These are phyloP conservation scores for Corythaixoides concolor DNA, from an alignment of 2,113 vertebrate species.

Conservation along the genomic window DNA sequence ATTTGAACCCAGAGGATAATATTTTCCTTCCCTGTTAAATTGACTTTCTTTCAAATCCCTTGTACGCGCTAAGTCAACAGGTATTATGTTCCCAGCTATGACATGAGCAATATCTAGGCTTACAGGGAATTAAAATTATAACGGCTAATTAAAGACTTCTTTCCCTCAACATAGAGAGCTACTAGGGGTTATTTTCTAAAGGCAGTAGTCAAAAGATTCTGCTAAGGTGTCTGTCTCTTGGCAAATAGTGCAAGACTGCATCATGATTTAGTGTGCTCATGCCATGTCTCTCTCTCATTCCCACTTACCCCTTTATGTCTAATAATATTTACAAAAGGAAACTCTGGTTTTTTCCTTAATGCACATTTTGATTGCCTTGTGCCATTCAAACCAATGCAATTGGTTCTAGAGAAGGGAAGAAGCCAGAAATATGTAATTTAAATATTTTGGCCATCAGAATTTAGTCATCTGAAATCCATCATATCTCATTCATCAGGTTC, in stretches of 20 bases:
- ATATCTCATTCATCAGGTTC: not conserved
- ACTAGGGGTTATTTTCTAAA: not conserved
- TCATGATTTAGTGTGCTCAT: not conserved
- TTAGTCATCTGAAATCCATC: not conserved
- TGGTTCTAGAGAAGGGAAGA: not conserved
- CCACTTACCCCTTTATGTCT: not conserved
- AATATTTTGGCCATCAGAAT: not conserved
- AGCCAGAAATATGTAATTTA: not conserved
- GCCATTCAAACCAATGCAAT: not conserved
- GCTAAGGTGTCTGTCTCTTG: not conserved
- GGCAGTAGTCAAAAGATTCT: not conserved
- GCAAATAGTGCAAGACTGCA: not conserved
- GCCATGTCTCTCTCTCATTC: not conserved
- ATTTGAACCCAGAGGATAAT: not conserved
- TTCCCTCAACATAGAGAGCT: not conserved
- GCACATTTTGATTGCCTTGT: not conserved
- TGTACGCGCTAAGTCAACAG: not conserved
- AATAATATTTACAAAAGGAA: not conserved
- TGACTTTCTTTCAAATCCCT: not conserved
- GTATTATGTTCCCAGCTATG: not conserved
- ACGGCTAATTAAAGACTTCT: not conserved
- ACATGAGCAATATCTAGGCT: not conserved
- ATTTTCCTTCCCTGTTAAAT: not conserved
- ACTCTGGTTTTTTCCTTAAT: not conserved
- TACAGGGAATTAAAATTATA: not conserved